Percentiles rank a stretch among this genome's conserved stretches.
Conservation (phyloP, 2,888 invertebrate genomes). For the Rhynchonema sp. region DNA sequence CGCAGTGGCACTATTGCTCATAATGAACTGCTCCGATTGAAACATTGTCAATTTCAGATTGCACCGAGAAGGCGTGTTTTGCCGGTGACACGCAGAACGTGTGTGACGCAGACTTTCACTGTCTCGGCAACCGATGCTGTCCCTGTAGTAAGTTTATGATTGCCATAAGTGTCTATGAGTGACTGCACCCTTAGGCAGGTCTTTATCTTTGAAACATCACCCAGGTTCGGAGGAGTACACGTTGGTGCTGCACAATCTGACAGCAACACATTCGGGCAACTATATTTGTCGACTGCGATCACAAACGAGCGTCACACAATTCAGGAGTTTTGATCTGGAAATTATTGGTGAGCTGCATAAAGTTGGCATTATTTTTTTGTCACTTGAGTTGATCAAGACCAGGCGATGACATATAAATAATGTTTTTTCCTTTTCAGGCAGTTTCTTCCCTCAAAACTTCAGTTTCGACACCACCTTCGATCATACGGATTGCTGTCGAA, state of each 20-base stretch:
- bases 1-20: background rate
- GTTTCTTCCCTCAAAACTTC: background rate
- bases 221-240: conserved; percentile 5
- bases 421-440: background rate
- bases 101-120: conserved; percentile 1
- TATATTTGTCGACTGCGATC: conserved; percentile 4
- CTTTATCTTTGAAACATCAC: too few species aligned
- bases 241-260: conserved; percentile 3
- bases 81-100: background rate
- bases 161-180: background rate
- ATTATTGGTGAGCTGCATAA: background rate
- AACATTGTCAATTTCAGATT: background rate
- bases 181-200: too few species aligned
- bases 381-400: too few species aligned
- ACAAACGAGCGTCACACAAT: background rate
- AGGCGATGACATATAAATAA: too few species aligned
- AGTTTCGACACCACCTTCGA: background rate
- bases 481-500: conserved; percentile 11
- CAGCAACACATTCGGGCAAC: background rate
- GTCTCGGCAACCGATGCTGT: conserved; percentile 5
- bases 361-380: too few species aligned
- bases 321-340: background rate
- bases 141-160: conserved; percentile 2
- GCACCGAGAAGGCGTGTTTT: background rate
- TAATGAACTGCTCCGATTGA: background rate